Percentiles rank a stretch among this genome's conserved stretches.
Conservation (phyloP, 2,888 invertebrate species). For the Brachypterus glaber region DNA sequence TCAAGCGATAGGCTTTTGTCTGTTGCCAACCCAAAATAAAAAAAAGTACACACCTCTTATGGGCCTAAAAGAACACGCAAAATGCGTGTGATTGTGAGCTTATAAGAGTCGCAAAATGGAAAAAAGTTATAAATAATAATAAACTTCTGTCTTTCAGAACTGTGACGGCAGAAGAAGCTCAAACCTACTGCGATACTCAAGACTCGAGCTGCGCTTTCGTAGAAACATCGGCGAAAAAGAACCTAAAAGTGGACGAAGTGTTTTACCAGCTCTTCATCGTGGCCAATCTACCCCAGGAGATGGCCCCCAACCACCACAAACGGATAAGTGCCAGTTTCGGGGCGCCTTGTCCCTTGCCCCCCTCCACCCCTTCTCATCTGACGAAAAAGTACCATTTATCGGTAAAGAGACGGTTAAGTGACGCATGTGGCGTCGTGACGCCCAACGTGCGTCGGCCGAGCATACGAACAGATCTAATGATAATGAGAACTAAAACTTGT, state of each 20-base stretch:
- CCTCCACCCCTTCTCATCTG: conserved; percentile 54
- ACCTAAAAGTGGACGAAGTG: conserved; percentile 70
- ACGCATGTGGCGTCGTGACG: conserved; percentile 83
- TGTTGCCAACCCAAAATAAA: too few species aligned
- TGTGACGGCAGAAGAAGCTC: conserved; percentile 67
- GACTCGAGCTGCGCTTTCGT: conserved; percentile 70
- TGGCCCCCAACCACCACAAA: conserved; percentile 82
- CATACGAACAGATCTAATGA: conserved; percentile 79
- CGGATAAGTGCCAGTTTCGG: conserved; percentile 67
- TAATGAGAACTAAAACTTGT: conserved; percentile 76
- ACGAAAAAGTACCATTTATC: conserved; percentile 69
- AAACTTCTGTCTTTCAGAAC: conserved; percentile 44
- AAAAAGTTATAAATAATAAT: not conserved
- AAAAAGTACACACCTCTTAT: too few species aligned
- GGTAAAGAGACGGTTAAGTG: conserved; percentile 72
- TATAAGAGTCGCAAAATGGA: too few species aligned
- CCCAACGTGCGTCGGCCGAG: conserved; percentile 80
- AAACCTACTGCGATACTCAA: conserved; percentile 66
- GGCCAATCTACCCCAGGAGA: conserved; percentile 75
- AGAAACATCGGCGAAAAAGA: conserved; percentile 76
- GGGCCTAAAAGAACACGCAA: too few species aligned
- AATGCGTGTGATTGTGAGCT: too few species aligned
- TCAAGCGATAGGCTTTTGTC: too few species aligned
- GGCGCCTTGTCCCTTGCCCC: conserved; percentile 64
- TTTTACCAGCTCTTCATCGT: conserved; percentile 77